Evolutionary conservation across 2,888 invertebrate genomes (phyloP), one percentile per base, ranked within the genome.

Genomic region (Uloborus plumipes): DNA sequence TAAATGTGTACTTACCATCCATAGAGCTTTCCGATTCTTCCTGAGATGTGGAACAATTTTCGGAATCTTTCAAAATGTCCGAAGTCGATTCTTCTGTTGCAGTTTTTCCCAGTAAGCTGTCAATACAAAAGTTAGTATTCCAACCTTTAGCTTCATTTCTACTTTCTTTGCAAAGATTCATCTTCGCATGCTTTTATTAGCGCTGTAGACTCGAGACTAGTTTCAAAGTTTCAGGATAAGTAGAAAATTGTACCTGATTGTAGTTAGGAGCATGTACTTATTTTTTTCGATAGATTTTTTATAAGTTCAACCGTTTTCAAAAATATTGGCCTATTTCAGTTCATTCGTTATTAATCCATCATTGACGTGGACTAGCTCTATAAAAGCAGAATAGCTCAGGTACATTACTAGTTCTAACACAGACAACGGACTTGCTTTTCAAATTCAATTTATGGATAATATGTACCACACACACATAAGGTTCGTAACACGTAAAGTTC

Each of bases 81-180:
- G 39, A 39, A 64, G 16, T 14, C 49, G 59, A 26, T 9, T 22
- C 31, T 16, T 53, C 51, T 0, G 64, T 11, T 13, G 58, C 20
- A 13, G 47, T 76, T 49, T 59, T 22, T 16, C 75, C 66, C 18
- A 82, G 50, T n/a, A 82, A 51, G 22, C 62, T 82, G 11, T 82
- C 81, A 1, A 82, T 82, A 22, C 75, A 76, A 59, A 82, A 82
- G 22, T 47, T 82, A 13, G 71, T 82, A 14, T 49, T 75, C 76
- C 75, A 82, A 47, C 31, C 71, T 26, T 82, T 81, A 13, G 50
- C n/a, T 47, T 81, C 74, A 39, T 9, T 39, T 7, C 20, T 22
- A 47, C 51, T 51, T 11, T 66, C 49, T 16, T 15, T 51, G 18
- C 51, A 51, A 50, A 66, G 70, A 55, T 73, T 61, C 55, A 65